These are phyloP conservation scores for Limonius californicus DNA, from an alignment of 1,140 invertebrate species.

Conservation along the genomic window DNA sequence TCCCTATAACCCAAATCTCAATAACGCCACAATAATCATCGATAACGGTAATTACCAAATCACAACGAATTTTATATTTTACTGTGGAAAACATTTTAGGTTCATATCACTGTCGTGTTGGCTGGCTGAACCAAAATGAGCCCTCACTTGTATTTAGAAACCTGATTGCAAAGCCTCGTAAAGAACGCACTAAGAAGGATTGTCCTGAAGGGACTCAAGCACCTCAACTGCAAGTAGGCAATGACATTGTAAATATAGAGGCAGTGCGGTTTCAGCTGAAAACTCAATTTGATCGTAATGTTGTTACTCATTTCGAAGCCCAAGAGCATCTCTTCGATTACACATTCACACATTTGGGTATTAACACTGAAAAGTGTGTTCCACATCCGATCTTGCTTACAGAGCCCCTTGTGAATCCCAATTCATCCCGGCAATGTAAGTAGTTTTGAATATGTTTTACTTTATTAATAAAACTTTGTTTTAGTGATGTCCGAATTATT, in stretches of 20 bases:
- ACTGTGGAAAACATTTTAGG: too few relatives aligned
- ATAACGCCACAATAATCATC: conserved; percentile 68
- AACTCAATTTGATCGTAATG: conserved; percentile 89
- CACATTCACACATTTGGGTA: conserved; percentile 82
- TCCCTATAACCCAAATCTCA: conserved; percentile 59
- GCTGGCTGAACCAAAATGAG: conserved; percentile 75
- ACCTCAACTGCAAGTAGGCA: conserved; percentile 76
- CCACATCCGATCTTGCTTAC: conserved; percentile 87
- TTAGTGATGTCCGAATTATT: conserved; percentile 91
- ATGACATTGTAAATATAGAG: conserved; percentile 92
- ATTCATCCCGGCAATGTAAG: conserved; percentile 85
- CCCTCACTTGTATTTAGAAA: conserved; percentile 86
- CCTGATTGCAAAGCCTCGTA: conserved; percentile 81
- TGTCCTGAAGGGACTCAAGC: conserved; percentile 53
- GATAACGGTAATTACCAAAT: conserved; percentile 74
- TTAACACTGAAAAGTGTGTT: conserved; percentile 72
- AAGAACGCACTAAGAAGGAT: conserved; percentile 86
- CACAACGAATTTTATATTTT: too few relatives aligned
- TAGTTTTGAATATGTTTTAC: conserved; percentile 24
- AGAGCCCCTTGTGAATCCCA: conserved; percentile 87
- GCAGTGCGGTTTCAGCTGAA: conserved; percentile 84
- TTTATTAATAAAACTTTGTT: conserved; percentile 31
- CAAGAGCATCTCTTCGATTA: conserved; percentile 91
- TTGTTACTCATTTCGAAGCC: conserved; percentile 90
- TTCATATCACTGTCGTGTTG: conserved; percentile 86